Conservation (phyloP, 2,113 vertebrate species). For the Scartelaos histophorus region DNA sequence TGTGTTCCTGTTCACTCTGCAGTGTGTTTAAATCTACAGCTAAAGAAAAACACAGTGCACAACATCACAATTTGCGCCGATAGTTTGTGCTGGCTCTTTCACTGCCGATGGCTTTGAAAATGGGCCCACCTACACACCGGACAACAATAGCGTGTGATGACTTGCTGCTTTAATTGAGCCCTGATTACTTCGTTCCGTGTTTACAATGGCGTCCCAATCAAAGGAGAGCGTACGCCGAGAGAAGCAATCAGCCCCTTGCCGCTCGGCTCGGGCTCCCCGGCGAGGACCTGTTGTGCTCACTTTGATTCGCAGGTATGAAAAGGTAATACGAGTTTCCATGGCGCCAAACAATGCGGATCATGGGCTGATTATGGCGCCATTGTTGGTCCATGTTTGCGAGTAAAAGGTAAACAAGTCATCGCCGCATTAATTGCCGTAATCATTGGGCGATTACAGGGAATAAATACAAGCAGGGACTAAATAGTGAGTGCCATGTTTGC, state of each 20-base stretch:
- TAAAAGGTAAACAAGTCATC: constrained; percentile 33
- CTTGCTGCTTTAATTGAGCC: constrained; percentile 9
- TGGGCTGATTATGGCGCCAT: constrained; percentile 15
- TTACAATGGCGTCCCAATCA: constrained; percentile 30
- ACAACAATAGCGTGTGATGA: constrained; percentile 16
- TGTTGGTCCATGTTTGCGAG: background rate
- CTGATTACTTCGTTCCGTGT: constrained; percentile 27
- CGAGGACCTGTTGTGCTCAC: background rate
- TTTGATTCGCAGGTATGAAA: constrained; percentile 10
- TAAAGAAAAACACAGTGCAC: too few species aligned
- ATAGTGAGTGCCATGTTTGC: background rate
- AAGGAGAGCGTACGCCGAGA: constrained; percentile 11
- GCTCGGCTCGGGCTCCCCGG: constrained; percentile 11
- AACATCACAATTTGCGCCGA: background rate
- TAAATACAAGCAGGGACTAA: background rate
- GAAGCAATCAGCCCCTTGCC: constrained; percentile 35
- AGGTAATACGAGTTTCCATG: background rate
- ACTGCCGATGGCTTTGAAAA: background rate
- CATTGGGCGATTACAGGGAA: background rate
- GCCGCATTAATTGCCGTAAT: constrained; percentile 9
- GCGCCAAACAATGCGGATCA: constrained; percentile 18
- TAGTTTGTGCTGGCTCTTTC: background rate
- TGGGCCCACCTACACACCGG: constrained; percentile 11
- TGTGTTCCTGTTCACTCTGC: too few species aligned
- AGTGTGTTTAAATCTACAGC: too few species aligned